These are phyloP conservation scores for Bambusicola thoracicus DNA, from an alignment of 2,113 vertebrate genomes.

Conservation along the genomic window DNA sequence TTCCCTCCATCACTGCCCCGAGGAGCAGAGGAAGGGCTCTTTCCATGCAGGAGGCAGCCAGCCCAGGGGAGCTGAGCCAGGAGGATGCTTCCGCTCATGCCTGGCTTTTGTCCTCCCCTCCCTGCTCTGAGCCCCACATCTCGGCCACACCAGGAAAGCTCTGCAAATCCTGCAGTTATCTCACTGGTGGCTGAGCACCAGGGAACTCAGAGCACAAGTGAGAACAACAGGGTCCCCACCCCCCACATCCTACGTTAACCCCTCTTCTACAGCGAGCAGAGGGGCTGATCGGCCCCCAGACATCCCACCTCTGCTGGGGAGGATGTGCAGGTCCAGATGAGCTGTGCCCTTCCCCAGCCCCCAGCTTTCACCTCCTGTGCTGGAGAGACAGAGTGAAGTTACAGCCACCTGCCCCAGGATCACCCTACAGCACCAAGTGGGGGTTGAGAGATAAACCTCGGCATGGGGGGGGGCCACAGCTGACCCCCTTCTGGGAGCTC, in stretches of 20 bases:
- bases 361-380: accelerated
- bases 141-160: not conserved
- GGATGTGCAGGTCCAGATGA: accelerated
- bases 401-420: accelerated
- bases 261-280: not conserved
- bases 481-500: not conserved
- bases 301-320: not conserved
- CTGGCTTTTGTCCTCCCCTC: not conserved
- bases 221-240: not conserved
- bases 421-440: accelerated
- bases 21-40: not conserved
- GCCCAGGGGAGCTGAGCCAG: not conserved
- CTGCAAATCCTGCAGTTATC: not conserved
- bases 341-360: accelerated
- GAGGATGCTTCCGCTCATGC: not conserved
- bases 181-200: not conserved
- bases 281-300: not conserved
- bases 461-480: not conserved
- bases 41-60: not conserved
- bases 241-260: not conserved
- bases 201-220: not conserved
- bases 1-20: not conserved
- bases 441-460: not conserved
- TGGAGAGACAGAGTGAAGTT: not conserved
- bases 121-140: not conserved